Evolutionary conservation across 2,113 vertebrate genomes (phyloP), one percentile per base, ranked within the genome.

Genomic region (Pleuronectes platessa): DNA sequence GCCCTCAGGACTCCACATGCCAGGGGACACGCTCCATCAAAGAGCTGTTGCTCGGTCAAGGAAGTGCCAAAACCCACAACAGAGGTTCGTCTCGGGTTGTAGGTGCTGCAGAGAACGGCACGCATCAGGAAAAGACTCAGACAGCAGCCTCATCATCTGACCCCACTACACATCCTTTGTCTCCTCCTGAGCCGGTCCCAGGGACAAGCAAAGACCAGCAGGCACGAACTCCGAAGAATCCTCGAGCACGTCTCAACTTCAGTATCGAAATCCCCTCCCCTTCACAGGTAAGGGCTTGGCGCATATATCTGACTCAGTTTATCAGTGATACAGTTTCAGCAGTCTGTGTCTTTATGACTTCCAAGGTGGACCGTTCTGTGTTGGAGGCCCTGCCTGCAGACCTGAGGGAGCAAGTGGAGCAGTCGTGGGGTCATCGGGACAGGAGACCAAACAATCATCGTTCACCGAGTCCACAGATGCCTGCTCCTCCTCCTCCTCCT

Each of bases 191-290:
- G 84, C 86, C 95, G 18, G 88, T 78, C 73, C 94, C 95, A 27
- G 92, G 94, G 53, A 92, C 92, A 4, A 96, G 88, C 89, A 96
- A 83, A 90, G 81, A 90, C 0, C 94, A 92, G 81, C 81, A 77
- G 15, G 15, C 83, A 74, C 95, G 91, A 69, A 93, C 95, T 69
- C 94, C 95, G 0, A 61, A 94, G 81, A 94, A 84, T 10, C 87
- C 94, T 9, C 95, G 94, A 67, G 90, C 94, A 69, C 93, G 92
- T 83, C 94, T 97, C 61, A 96, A 97, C 92, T 72, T 96, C 54
- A 99, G 95, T 70, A 98, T 99, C 78, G 97, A 99, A 87, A 93
- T 99, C 73, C 98, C 98, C 0, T 97, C 97, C 5, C 94, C 96
- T 70, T 99, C 98, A 69, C 98, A 99, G 97, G 98, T 99, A 82